A percentile compares a stretch with the other conserved stretches of the same genome.
phyloP scores from a whole-genome alignment of 2,113 vertebrate species.

The Panurus biarmicus region DNA sequence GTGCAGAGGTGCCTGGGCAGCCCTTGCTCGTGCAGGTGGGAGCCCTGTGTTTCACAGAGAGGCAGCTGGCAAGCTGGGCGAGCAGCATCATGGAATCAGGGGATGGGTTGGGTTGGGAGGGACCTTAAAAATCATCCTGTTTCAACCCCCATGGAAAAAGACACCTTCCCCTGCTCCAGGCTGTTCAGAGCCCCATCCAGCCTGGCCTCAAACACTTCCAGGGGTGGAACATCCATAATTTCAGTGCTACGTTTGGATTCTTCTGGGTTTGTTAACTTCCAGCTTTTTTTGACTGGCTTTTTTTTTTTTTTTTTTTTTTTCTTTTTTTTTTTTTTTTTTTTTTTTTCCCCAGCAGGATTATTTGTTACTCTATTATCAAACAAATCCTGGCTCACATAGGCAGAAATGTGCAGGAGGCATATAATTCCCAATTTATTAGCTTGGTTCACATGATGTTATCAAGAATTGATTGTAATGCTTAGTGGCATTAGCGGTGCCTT shows the following conservation, averaged over 20 bases:
- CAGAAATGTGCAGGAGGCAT: conserved; percentile 42
- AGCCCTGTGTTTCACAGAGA: neutral
- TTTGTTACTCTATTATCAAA: conserved; percentile 35
- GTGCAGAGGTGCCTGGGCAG: neutral
- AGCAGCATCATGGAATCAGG: neutral
- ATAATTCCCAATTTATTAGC: conserved; percentile 63
- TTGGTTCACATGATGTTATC: conserved; percentile 46
- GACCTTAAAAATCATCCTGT: neutral
- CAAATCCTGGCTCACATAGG: neutral
- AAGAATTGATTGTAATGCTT: conserved; percentile 59
- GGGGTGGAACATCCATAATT: neutral
- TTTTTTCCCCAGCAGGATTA: neutral
- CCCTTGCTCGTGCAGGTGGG: neutral
- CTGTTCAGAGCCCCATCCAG: neutral
- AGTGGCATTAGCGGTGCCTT: conserved; percentile 53
- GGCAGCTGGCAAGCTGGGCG: neutral
- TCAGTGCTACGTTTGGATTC: rapidly evolving
- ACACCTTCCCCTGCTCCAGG: neutral
- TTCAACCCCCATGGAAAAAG: neutral
- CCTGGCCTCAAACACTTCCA: neutral
- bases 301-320: neutral
- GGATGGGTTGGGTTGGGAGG: neutral
- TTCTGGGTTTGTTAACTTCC: neutral
- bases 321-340: neutral
- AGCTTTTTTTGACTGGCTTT: neutral